phyloP scores from a whole-genome alignment of 2,888 invertebrate genomes.

The Nephrotoma flavescens region DNA sequence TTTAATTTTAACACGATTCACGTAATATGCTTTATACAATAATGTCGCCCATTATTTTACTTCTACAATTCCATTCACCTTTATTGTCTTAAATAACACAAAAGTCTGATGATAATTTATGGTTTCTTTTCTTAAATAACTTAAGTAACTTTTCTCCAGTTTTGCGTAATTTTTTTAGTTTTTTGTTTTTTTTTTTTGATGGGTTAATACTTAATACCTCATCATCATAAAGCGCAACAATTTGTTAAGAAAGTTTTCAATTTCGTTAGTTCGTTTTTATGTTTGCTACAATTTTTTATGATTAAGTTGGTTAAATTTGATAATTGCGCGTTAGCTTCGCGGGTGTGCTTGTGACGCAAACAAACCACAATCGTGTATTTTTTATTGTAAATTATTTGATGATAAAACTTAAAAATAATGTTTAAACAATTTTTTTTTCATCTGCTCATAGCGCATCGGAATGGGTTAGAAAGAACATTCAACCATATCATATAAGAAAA shows the following conservation, averaged over 20 bases:
- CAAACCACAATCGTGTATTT: neutral
- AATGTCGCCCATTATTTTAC: neutral
- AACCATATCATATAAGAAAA: too few relatives aligned
- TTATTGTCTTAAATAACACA: neutral
- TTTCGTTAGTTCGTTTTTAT: neutral
- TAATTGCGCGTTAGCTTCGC: neutral
- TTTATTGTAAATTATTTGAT: too few relatives aligned
- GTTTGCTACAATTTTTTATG: neutral
- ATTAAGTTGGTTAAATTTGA: neutral
- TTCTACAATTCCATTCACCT: neutral
- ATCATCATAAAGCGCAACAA: neutral
- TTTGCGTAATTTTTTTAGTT: neutral
- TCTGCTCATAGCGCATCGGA: too few relatives aligned
- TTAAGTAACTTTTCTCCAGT: neutral
- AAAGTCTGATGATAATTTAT: neutral
- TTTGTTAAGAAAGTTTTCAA: neutral
- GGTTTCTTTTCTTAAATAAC: neutral
- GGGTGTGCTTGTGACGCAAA: neutral
- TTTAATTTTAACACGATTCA: neutral
- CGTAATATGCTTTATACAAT: neutral
- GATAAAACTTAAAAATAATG: too few relatives aligned
- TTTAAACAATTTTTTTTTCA: too few relatives aligned
- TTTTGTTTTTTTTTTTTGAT: neutral
- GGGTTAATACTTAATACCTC: neutral
- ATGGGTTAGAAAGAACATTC: too few relatives aligned